Base-by-base conservation (phyloP, 2,888 invertebrate species). In the Iselma pallidipennis region DNA sequence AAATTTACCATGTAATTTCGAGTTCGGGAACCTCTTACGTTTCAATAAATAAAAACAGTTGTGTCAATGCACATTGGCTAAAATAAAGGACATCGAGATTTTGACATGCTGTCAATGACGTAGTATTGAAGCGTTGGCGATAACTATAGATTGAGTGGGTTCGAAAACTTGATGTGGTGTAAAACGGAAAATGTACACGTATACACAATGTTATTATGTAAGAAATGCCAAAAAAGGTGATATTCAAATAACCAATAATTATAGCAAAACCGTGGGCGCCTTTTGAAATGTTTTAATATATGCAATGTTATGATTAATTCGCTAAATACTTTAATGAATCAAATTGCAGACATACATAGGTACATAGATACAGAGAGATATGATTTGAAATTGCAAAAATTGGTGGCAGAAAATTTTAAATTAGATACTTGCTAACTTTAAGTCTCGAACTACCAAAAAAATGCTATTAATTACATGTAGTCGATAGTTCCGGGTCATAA, bases 201-300 rank as follows among this genome's bases (percentile, higher is more conserved):
- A 60, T 59, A 57, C 58, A 67, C 66, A 45, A 19, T 64, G 53
- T 67, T 68, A 66, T 72, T 72, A 72, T 72, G 70, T 72, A 72
- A 72, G 69, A 67, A 69, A 69, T 70, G 66, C 69, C 72, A 66
- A 73, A 74, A 72, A 77, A 76, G 77, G 78, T 63, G 64, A 72
- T 72, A 72, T 72, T 70, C 65, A 67, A 71, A 72, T 70, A 68
- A 66, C 66, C 65, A 67, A 67, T 67, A 71, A 71, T 71, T 69
- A 70, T 65, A 52, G 63, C 65, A 59, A 49, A 58, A 64, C 56
- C 61, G 70, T 71, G 70, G 76, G 73, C 70, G 71, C 45, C 45
- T 10, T 45, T 45, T 45, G 21, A 45, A 45, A 45, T 21, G 63
- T 54, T 54, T 62, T 60, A 57, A 59, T 62, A 42, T 59, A 62